Percentiles rank a stretch among this genome's conserved stretches.
phyloP scores from a whole-genome alignment of 1,140 invertebrate genomes.

The Drosophila subpulchrella region DNA sequence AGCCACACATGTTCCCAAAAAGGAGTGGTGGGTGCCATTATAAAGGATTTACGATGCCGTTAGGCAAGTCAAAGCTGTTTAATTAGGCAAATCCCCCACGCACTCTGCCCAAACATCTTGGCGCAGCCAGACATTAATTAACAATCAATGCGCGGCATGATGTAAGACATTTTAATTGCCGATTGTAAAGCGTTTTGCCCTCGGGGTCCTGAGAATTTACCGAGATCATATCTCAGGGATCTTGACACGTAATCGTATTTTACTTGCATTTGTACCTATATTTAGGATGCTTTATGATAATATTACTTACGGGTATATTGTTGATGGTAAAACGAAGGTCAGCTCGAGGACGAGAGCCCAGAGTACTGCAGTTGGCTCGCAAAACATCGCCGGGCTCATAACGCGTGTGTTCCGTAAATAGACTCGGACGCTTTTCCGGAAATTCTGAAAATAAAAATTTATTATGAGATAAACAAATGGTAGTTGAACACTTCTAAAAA shows the following conservation, averaged over 20 bases:
- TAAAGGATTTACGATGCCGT: slow-evolving; percentile 73
- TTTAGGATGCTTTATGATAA: background rate
- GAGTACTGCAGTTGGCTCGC: slow-evolving; percentile 90
- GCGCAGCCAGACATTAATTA: slow-evolving; percentile 47
- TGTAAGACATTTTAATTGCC: slow-evolving; percentile 49
- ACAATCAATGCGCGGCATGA: slow-evolving; percentile 49
- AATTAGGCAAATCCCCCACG: slow-evolving; percentile 58
- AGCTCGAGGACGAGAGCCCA: slow-evolving; percentile 89
- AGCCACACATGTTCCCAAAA: slow-evolving; percentile 54
- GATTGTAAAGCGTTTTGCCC: slow-evolving; percentile 42
- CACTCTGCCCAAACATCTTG: slow-evolving; percentile 22
- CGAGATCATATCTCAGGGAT: background rate
- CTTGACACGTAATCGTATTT: background rate
- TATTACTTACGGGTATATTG: slow-evolving; percentile 89
- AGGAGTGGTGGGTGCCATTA: slow-evolving; percentile 58
- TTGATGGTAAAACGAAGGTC: slow-evolving; percentile 91
- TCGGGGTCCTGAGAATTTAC: background rate
- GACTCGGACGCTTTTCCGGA: slow-evolving; percentile 86
- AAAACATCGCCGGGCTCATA: slow-evolving; percentile 91
- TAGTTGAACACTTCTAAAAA: no score
- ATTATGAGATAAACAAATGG: background rate
- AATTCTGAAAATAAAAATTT: slow-evolving; percentile 85
- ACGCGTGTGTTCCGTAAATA: slow-evolving; percentile 88
- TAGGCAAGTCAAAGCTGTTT: slow-evolving; percentile 62
- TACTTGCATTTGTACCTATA: background rate